Percentiles rank a stretch among this genome's conserved stretches.
phyloP scores from a whole-genome alignment of 2,888 invertebrate species.

The Scaptomyza tumidula region DNA sequence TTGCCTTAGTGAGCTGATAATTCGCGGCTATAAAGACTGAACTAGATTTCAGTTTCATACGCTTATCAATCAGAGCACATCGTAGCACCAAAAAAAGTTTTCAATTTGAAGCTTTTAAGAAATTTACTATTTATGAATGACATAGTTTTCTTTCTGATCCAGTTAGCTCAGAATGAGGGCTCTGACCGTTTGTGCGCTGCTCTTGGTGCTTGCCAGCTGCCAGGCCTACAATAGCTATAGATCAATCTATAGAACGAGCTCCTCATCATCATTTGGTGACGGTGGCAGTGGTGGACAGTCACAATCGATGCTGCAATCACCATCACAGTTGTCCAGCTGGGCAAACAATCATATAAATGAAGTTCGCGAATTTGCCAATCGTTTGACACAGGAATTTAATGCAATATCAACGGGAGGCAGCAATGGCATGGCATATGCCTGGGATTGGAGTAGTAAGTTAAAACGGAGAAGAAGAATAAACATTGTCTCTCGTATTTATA shows the following conservation, averaged over 20 bases:
- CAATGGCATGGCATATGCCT: slow-evolving; percentile 32
- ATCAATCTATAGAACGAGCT: slow-evolving; percentile 64
- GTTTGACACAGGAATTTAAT: slow-evolving; percentile 80
- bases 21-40: slow-evolving; percentile 45
- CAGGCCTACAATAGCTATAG: slow-evolving; percentile 56
- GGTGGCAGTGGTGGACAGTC: slow-evolving; percentile 28
- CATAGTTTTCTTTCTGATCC: slow-evolving; percentile 41
- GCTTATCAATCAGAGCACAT: slow-evolving; percentile 49
- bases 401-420: slow-evolving; percentile 68
- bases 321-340: slow-evolving; percentile 75
- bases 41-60: slow-evolving; percentile 62
- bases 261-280: slow-evolving; percentile 51
- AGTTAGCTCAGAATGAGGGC: slow-evolving; percentile 71
- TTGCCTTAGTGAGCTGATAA: slow-evolving; percentile 54
- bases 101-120: slow-evolving; percentile 9
- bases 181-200: slow-evolving; percentile 66
- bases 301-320: slow-evolving; percentile 31
- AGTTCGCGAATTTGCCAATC: slow-evolving; percentile 79
- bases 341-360: slow-evolving; percentile 75
- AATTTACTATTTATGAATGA: slow-evolving; percentile 59
- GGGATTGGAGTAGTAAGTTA: slow-evolving; percentile 78
- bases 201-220: slow-evolving; percentile 65
- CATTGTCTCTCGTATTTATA: neutral
- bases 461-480: neutral
- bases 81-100: slow-evolving; percentile 27